These are phyloP conservation scores for Conus ventricosus DNA, from an alignment of 1,140 invertebrate species.

Conservation along the genomic window DNA sequence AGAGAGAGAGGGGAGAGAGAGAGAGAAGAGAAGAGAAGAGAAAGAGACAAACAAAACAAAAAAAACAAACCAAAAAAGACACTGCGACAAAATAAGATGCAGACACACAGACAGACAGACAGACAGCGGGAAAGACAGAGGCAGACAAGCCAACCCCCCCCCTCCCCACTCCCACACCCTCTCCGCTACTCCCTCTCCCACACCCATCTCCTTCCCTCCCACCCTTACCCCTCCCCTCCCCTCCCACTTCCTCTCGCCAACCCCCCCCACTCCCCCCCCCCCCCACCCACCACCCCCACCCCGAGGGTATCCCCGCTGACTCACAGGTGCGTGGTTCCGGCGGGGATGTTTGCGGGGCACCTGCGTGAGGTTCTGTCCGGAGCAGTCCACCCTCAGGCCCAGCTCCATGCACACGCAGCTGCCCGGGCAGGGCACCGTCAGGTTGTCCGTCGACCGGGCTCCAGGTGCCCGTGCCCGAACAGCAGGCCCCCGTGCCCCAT, in stretches of 20 bases:
- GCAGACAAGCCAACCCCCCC: not conserved
- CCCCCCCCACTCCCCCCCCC: too few relatives aligned
- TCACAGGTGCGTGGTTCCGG: slow-evolving; percentile 18
- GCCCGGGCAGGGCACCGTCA: not conserved
- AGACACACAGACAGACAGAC: too few relatives aligned
- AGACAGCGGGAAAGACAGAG: not conserved
- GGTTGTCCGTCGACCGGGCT: not conserved
- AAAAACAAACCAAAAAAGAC: too few relatives aligned
- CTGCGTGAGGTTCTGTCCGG: slow-evolving; percentile 28
- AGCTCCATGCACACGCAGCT: slow-evolving; percentile 17
- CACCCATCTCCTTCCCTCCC: too few relatives aligned
- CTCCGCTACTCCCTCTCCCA: too few relatives aligned
- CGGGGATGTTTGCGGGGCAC: slow-evolving; percentile 26
- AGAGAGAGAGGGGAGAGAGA: too few relatives aligned
- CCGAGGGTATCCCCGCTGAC: not conserved
- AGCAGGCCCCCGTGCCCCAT: not conserved
- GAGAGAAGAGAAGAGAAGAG: not conserved
- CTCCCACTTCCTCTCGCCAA: not conserved
- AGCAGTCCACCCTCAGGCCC: slow-evolving; percentile 29
- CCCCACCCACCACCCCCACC: too few relatives aligned
- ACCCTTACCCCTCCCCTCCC: not conserved
- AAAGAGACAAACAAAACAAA: too few relatives aligned
- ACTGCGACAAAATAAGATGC: too few relatives aligned
- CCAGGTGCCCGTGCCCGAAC: not conserved
- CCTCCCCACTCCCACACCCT: too few relatives aligned